Evolutionary conservation across 2,797 vertebrate species (phyloP).

Genomic region (Bryconaethiops microstoma): DNA sequence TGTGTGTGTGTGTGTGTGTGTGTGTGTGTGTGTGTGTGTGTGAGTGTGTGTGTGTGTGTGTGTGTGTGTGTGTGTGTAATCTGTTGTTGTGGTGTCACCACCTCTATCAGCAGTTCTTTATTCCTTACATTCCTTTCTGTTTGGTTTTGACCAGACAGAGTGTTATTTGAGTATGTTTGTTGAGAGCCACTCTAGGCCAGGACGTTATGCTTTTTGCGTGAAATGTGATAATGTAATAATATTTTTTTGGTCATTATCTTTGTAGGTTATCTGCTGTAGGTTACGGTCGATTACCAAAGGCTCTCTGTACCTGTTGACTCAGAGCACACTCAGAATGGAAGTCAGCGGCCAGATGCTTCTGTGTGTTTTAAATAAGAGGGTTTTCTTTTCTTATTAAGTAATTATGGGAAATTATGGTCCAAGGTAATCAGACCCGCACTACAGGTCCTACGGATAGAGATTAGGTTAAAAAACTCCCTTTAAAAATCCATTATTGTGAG

Average conservation of each 20-base stretch:
- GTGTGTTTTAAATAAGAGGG: neutral
- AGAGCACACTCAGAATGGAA: neutral
- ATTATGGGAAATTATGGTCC: too few relatives aligned
- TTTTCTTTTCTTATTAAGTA: neutral
- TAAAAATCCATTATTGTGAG: neutral
- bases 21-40: too few relatives aligned
- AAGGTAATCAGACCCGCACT: too few relatives aligned
- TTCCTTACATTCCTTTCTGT: slow-evolving; percentile 42
- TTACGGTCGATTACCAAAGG: neutral
- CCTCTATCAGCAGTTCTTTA: slow-evolving; percentile 28
- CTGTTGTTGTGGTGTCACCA: slow-evolving; percentile 15
- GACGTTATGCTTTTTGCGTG: neutral
- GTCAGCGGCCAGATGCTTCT: neutral
- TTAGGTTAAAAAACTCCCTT: neutral
- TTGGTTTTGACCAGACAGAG: neutral
- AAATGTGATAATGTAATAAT: neutral
- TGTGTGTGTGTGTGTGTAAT: slow-evolving; percentile 5
- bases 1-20: too few relatives aligned
- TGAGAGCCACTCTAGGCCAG: neutral
- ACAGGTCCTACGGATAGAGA: neutral
- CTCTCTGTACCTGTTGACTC: neutral
- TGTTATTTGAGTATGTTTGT: slow-evolving; percentile 3
- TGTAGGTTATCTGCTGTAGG: too few relatives aligned
- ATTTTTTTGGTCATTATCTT: too few relatives aligned
- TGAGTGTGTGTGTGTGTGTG: slow-evolving; percentile 6